A percentile compares a stretch with the other conserved stretches of the same genome.
These are phyloP conservation scores for Ptychobarbus kaznakovi DNA, from an alignment of 2,797 vertebrate genomes.

Conservation along the genomic window DNA sequence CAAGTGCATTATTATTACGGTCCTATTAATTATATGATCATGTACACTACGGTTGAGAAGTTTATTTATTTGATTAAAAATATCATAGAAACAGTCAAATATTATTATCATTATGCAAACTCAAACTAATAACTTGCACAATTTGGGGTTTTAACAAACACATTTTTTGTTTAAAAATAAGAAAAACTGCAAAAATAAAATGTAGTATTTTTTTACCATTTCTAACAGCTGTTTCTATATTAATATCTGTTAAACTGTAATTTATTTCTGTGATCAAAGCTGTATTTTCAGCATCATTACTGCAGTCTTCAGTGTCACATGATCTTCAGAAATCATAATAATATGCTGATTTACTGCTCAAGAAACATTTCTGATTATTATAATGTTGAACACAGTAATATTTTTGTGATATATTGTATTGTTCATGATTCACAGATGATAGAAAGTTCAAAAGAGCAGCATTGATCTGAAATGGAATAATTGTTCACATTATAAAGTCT, in stretches of 20 bases:
- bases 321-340: background rate
- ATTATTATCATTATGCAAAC: too few species aligned
- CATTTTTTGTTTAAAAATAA: background rate
- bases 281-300: background rate
- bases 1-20: too few species aligned
- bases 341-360: background rate
- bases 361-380: background rate
- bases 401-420: background rate
- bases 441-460: background rate
- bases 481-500: background rate
- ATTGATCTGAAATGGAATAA: background rate
- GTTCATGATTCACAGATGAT: background rate
- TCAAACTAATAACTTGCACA: too few species aligned
- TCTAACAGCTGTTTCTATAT: accelerated
- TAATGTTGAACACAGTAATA: background rate
- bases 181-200: background rate
- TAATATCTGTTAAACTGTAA: background rate
- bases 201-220: background rate
- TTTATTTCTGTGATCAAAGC: background rate
- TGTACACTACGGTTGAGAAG: too few species aligned
- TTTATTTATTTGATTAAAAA: too few species aligned
- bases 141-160: too few species aligned
- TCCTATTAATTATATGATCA: too few species aligned
- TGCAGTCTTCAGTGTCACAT: background rate
- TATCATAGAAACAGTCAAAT: too few species aligned